phyloP scores from a whole-genome alignment of 2,113 vertebrate genomes.

The Electrona antarctica region DNA sequence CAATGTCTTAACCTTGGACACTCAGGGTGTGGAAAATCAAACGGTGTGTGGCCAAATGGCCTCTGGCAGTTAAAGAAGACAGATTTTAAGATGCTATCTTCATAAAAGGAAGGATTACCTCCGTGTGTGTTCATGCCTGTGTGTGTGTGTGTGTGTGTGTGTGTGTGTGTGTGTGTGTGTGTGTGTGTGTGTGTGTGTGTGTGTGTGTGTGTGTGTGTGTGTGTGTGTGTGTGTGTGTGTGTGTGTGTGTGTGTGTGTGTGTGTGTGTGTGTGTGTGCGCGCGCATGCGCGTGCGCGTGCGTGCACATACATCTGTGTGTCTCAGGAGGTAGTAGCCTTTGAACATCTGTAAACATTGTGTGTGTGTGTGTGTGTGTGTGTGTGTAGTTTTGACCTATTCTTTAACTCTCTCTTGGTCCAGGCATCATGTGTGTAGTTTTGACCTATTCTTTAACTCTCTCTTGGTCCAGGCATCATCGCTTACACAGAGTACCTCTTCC shows the following conservation, averaged over 20 bases:
- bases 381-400: conserved; percentile 52
- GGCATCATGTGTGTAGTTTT: conserved; percentile 83
- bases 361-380: not conserved
- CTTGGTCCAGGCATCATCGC: conserved; percentile 90
- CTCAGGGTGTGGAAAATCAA: conserved; percentile 58
- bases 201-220: conserved; percentile 37
- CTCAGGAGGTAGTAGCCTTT: not conserved
- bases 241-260: conserved; percentile 16
- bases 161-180: conserved; percentile 19
- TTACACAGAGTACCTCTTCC: conserved; percentile 98
- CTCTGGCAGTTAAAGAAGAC: conserved; percentile 61
- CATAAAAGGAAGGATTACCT: conserved; percentile 72
- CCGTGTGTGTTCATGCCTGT: conserved; percentile 38
- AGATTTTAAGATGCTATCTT: conserved; percentile 79
- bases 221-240: conserved; percentile 26
- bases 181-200: conserved; percentile 24
- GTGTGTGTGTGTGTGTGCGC: conserved; percentile 17
- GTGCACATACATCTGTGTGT: not conserved
- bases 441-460: conserved; percentile 65
- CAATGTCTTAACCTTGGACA: conserved; percentile 58
- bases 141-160: conserved; percentile 28
- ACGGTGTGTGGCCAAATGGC: conserved; percentile 68
- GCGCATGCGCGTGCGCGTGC: not conserved
- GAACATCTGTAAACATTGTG: no score
- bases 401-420: conserved; percentile 72